Base-by-base conservation (phyloP, 2,888 invertebrate species). In the Aphidius colemani region DNA sequence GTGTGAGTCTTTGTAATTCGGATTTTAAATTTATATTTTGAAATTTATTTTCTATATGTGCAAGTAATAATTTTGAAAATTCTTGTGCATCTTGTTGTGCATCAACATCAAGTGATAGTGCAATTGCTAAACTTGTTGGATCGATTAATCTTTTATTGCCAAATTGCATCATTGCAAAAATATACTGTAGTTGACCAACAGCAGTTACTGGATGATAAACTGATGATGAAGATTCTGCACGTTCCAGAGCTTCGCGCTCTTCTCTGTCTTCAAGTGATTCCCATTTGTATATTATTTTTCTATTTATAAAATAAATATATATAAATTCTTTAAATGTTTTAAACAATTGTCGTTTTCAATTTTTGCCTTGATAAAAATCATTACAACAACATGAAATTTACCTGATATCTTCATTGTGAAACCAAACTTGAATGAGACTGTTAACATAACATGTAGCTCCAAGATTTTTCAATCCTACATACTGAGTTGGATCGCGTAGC, bases 371-470 rank as follows among this genome's bases (percentile, higher is more conserved):
- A 30, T 30, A 30, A 4, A 30, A 30, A 30, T 30, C 5, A 5
- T 30, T 30, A 30, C 5, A 5, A 5, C 30, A 0, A 40, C 45
- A 50, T 18, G 4, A 8, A 48, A 49, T 39, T 59, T 76, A 84
- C 85, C 85, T 83, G 75, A 86, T 83, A 50, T 83, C 82, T 66
- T 85, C 83, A 74, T 88, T 88, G 73, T 88, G 88, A 75, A 86
- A 88, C 88, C 88, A 88, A 45, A 88, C 81, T 80, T 88, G 85
- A 59, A 88, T 83, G 61, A 88, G 84, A 69, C 88, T 87, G 77
- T 89, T 89, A 6, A 88, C 87, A 74, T 89, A 89, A 75, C 88
- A 89, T 1, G 88, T 89, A 10, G 88, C 88, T 58, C 89, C 88
- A 45, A 88, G 81, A 78, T 88, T 88, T 78, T 86, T 86, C 64